A percentile compares a stretch with the other conserved stretches of the same genome.
Conservation (phyloP, 2,113 vertebrate genomes). For the Ctenomys sociabilis region DNA sequence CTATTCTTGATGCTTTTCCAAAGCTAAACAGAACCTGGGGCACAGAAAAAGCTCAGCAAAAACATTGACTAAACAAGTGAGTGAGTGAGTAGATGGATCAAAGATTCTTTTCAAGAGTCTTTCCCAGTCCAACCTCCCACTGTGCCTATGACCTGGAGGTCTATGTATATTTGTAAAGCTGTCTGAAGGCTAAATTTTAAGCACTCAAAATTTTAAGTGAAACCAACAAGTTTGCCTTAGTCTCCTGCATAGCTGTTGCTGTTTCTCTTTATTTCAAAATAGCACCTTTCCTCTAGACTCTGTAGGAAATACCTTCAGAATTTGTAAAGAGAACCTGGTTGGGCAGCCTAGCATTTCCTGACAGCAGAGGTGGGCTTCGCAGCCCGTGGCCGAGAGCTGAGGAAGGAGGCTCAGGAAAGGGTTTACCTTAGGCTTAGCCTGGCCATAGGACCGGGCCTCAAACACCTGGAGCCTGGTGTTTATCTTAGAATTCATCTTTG, state of each 20-base stretch:
- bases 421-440: not conserved
- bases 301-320: not conserved
- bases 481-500: not conserved
- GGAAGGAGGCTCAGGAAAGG: not conserved
- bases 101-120: not conserved
- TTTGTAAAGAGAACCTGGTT: not conserved
- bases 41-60: not conserved
- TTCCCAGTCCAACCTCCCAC: not conserved
- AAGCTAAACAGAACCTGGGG: not conserved
- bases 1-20: not conserved
- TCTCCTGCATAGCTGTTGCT: not conserved
- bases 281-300: conserved; percentile 36
- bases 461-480: not conserved
- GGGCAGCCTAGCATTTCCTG: not conserved
- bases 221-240: conserved; percentile 3
- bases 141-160: not conserved
- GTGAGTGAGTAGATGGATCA: not conserved
- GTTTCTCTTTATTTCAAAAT: conserved; percentile 41
- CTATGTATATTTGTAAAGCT: conserved; percentile 40
- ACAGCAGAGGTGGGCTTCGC: no score
- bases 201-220: not conserved
- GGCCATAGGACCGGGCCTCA: not conserved
- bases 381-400: not conserved
- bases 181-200: conserved; percentile 46
- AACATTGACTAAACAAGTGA: not conserved